A percentile compares a stretch with the other conserved stretches of the same genome.
These are phyloP conservation scores for Micromesistius poutassou DNA, from an alignment of 2,797 vertebrate genomes.

Conservation along the genomic window DNA sequence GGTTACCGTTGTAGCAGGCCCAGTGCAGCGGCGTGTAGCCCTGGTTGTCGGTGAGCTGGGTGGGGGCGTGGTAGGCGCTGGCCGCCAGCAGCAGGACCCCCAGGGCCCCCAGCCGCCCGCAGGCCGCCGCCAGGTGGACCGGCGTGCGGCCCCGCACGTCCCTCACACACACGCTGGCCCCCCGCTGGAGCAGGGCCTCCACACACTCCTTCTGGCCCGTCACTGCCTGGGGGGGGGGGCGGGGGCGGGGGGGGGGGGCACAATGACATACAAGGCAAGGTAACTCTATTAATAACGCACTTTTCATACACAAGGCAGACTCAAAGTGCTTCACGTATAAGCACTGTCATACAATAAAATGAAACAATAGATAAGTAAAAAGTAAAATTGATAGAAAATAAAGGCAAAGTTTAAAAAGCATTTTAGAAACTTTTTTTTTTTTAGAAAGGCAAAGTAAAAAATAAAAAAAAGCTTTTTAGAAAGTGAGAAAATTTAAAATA, in stretches of 20 bases:
- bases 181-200: conserved; percentile 87
- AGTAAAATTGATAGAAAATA: too few relatives aligned
- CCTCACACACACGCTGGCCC: conserved; percentile 78
- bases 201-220: conserved; percentile 92
- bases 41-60: conserved; percentile 83
- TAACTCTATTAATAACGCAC: too few relatives aligned
- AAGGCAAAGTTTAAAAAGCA: too few relatives aligned
- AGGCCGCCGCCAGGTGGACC: conserved; percentile 89
- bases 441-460: too few relatives aligned
- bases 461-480: too few relatives aligned
- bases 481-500: too few relatives aligned
- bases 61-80: conserved; percentile 66
- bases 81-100: conserved; percentile 83
- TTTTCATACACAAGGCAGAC: too few relatives aligned
- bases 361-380: too few relatives aligned
- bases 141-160: conserved; percentile 87
- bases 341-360: too few relatives aligned
- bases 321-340: too few relatives aligned
- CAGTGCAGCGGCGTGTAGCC: conserved; percentile 96
- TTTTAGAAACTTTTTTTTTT: too few relatives aligned
- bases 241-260: not conserved
- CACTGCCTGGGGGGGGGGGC: conserved; percentile 78
- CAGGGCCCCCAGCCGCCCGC: conserved; percentile 84
- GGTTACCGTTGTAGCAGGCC: conserved; percentile 94
- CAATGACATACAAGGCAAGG: not conserved